Base-by-base conservation (phyloP, 1,140 invertebrate species). In the Lasioglossum albipes region DNA sequence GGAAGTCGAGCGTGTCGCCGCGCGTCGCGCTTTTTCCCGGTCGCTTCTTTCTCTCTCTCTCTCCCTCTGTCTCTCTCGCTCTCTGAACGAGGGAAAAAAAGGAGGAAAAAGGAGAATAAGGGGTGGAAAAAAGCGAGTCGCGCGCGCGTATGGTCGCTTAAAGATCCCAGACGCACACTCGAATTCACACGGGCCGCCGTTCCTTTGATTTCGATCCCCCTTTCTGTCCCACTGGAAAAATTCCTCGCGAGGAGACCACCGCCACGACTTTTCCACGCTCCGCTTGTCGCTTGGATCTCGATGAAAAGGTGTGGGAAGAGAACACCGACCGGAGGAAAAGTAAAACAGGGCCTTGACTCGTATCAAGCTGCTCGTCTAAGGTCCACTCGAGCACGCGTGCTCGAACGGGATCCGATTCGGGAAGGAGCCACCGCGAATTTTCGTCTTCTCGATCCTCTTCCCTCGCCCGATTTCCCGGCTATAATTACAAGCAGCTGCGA, bases 191-290 rank as follows among this genome's bases (percentile, higher is more conserved):
- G 77, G 74, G 62, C 62, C 52, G 78, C 42, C 78, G 86, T 74
- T 78, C 83, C 85, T 88, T 87, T 89, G 84, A 89, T 85, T 89
- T 78, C 70, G 82, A 80, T 54, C 52, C 64, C 72, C 65, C 62
- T 22, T 73, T 81, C 84, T 42, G 42, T 82, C 76, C 74, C 65
- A 59, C 67, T 61, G 65, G 72, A 76, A 73, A 80, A 71, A 79
- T 74, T 75, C 77, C 73, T 81, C 64, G 67, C 71, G 66, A 45
- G 36, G 12, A 75, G 31, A 57, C 45, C 45, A 41, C 27, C 27
- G 57, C 36, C 36, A 41, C 59, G 41, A 67, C 69, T 72, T 87
- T 80, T 75, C 81, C 70, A 79, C 83, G 75, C 66, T 71, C 79
- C 57, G 67, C 41, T 72, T 70, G 65, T 36, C 65, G 31, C 59